Conservation (phyloP, 2,113 vertebrate genomes). For the Anarrhichthys ocellatus region DNA sequence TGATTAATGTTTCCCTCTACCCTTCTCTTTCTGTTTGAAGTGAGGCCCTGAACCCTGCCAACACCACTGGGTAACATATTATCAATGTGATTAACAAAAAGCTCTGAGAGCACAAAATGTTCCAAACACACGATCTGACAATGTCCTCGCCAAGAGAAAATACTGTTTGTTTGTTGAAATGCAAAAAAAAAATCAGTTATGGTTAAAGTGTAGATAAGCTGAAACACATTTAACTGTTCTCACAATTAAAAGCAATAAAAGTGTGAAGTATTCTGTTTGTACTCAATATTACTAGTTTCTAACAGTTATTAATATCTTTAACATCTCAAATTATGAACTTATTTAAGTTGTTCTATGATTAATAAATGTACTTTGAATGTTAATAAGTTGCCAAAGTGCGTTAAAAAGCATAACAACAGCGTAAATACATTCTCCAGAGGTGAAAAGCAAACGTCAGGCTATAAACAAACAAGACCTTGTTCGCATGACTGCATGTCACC, state of each 20-base stretch:
- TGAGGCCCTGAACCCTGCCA: conserved; percentile 21
- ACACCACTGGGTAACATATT: conserved; percentile 12
- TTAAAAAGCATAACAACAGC: no score
- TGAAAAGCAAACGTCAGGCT: neutral
- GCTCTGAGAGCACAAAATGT: conserved; percentile 8
- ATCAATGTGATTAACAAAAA: neutral
- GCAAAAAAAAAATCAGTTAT: no score
- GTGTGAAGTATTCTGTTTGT: neutral
- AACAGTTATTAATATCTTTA: neutral
- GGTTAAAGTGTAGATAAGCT: neutral
- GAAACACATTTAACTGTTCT: neutral
- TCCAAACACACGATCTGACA: neutral
- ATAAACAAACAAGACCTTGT: no score
- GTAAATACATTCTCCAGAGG: no score
- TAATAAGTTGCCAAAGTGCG: neutral
- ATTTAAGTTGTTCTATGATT: no score
- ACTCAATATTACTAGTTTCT: no score
- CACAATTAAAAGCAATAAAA: neutral
- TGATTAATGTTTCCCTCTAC: conserved; percentile 26
- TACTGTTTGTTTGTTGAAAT: neutral
- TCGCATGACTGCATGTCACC: no score
- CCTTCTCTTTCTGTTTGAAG: conserved; percentile 30
- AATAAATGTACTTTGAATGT: neutral
- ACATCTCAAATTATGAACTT: no score
- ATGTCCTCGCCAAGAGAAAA: neutral